Evolutionary conservation across 1,140 invertebrate genomes (phyloP).

Genomic region (Psilanteris sp.): DNA sequence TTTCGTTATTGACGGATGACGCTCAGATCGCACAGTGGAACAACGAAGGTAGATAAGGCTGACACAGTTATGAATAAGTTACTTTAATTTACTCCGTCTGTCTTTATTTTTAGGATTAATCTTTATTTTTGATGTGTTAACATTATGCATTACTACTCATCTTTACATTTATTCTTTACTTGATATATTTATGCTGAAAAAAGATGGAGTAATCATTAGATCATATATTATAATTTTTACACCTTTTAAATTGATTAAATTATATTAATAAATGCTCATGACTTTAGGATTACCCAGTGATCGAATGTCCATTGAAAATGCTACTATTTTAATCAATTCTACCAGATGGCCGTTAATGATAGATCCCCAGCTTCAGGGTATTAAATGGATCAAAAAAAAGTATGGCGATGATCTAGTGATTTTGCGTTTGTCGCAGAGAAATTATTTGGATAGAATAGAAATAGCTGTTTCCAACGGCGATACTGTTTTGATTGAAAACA

Average conservation of each 20-base stretch:
- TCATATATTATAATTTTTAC: no score
- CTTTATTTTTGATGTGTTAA: no score
- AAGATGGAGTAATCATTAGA: no score
- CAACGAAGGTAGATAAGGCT: conserved; percentile 84
- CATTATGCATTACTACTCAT: no score
- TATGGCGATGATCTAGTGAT: conserved; percentile 87
- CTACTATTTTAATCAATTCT: conserved; percentile 93
- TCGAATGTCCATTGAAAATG: conserved; percentile 96
- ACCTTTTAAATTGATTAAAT: no score
- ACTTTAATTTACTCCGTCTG: no score
- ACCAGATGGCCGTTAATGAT: conserved; percentile 97
- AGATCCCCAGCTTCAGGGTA: conserved; percentile 94
- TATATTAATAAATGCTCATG: no score
- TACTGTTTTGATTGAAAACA: conserved; percentile 91
- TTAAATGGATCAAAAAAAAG: conserved; percentile 97
- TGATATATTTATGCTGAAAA: no score
- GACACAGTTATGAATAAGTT: no score
- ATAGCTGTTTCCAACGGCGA: conserved; percentile 87
- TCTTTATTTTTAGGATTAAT: no score
- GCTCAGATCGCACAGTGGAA: conserved; percentile 95
- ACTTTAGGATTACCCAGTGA: conserved; percentile 88
- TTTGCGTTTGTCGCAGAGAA: conserved; percentile 88
- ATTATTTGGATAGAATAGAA: conserved; percentile 93
- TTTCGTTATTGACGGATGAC: conserved; percentile 93
- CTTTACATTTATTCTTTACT: no score